These are phyloP conservation scores for Protobothrops mucrosquamatus DNA, from an alignment of 2,113 vertebrate species.

Conservation along the genomic window DNA sequence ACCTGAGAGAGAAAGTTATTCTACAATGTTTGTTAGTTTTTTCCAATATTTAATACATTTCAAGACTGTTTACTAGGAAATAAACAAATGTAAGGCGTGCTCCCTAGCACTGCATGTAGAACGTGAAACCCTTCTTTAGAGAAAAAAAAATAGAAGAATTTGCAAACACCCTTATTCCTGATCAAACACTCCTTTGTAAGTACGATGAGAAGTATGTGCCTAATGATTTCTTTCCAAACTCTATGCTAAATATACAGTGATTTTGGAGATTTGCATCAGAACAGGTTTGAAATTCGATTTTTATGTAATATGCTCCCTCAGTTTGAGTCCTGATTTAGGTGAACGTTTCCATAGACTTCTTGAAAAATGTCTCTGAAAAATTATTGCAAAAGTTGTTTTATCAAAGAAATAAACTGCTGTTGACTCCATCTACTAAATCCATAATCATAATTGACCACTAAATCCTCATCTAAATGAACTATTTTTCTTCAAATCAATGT, in stretches of 20 bases:
- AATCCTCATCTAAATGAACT: slow-evolving; percentile 18
- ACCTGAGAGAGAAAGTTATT: not conserved
- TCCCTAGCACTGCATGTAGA: not conserved
- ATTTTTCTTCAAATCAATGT: slow-evolving; percentile 20
- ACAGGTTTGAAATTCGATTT: not conserved
- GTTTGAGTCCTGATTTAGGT: not conserved
- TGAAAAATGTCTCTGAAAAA: not conserved
- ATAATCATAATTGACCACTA: not conserved
- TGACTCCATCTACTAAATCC: not conserved
- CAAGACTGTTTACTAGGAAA: not conserved
- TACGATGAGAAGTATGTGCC: not conserved
- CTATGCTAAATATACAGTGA: not conserved
- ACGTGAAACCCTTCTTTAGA: not conserved
- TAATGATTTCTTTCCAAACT: not conserved
- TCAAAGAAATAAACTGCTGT: not conserved
- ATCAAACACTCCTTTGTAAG: not conserved
- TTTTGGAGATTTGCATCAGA: not conserved
- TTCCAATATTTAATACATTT: not conserved
- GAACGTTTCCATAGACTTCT: not conserved
- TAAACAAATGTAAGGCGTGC: not conserved
- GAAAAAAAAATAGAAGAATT: not conserved
- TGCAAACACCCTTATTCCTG: not conserved
- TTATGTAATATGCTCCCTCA: not conserved
- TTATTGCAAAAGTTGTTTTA: not conserved
- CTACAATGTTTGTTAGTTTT: not conserved